Evolutionary conservation across 2,888 invertebrate species (phyloP).

Genomic region (Parelbella ahira): DNA sequence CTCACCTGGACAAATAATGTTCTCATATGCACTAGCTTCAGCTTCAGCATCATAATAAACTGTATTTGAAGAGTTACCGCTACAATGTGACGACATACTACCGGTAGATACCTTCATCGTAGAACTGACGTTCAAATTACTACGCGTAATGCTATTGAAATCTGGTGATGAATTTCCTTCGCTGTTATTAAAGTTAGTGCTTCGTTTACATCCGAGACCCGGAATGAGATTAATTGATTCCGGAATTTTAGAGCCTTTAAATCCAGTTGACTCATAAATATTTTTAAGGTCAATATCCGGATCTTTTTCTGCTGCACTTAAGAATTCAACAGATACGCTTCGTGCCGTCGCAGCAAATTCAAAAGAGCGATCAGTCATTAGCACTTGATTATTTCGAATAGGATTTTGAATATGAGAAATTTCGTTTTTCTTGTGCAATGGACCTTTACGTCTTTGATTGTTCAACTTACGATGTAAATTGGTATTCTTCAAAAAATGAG

Average conservation of each 20-base stretch:
- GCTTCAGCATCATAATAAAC: constrained; percentile 74
- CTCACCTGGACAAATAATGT: constrained; percentile 80
- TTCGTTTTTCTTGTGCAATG: constrained; percentile 82
- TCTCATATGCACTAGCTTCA: constrained; percentile 67
- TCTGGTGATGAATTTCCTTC: constrained; percentile 50
- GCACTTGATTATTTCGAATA: constrained; percentile 72
- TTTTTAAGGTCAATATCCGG: constrained; percentile 85
- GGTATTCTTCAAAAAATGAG: constrained; percentile 73
- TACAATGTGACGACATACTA: constrained; percentile 75
- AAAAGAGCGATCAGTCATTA: constrained; percentile 58
- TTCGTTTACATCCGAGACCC: constrained; percentile 73
- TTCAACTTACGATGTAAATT: constrained; percentile 82
- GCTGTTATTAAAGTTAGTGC: constrained; percentile 43
- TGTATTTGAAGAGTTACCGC: constrained; percentile 71
- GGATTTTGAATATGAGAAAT: constrained; percentile 88
- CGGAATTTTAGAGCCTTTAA: constrained; percentile 79
- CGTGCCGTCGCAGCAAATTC: constrained; percentile 80
- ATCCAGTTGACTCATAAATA: constrained; percentile 85
- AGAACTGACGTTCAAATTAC: constrained; percentile 42
- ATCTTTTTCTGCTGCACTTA: constrained; percentile 84
- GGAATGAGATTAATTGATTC: constrained; percentile 74
- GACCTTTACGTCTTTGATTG: constrained; percentile 85
- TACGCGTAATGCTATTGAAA: constrained; percentile 39
- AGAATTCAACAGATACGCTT: constrained; percentile 84
- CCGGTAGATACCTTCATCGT: constrained; percentile 60